Evolutionary conservation across 1,140 invertebrate species (phyloP).

Genomic region (Carcinoscorpius rotundicauda): DNA sequence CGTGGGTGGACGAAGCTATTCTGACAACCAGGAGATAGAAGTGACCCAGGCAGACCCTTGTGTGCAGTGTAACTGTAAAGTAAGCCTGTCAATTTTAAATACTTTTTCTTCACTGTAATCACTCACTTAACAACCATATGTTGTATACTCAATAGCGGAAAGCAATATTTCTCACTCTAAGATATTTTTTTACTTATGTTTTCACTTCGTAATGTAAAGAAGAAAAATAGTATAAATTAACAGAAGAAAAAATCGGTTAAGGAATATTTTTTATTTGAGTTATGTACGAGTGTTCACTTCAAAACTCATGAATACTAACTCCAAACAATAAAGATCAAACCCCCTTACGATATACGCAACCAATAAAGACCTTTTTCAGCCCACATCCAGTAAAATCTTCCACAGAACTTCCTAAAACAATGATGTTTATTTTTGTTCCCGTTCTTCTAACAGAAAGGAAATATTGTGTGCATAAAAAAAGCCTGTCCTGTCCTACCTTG

Average conservation of each 20-base stretch:
- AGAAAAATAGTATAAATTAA: too few relatives aligned
- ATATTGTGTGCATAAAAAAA: constrained; percentile 63
- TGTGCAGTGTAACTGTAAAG: constrained; percentile 64
- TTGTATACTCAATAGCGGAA: not conserved
- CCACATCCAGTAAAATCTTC: not conserved
- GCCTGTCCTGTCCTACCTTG: constrained; percentile 75
- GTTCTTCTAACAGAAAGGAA: constrained; percentile 34
- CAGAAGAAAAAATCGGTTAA: too few relatives aligned
- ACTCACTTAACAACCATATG: not conserved
- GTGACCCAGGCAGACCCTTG: constrained; percentile 67
- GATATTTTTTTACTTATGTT: too few relatives aligned
- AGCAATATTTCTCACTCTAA: too few relatives aligned
- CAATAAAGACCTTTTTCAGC: not conserved
- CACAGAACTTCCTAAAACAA: not conserved
- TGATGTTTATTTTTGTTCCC: constrained; percentile 5
- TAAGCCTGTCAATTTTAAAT: constrained; percentile 19
- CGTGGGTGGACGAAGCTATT: constrained; percentile 25
- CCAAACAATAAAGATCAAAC: too few relatives aligned
- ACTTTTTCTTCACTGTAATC: not conserved
- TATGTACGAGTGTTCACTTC: too few relatives aligned
- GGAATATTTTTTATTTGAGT: too few relatives aligned
- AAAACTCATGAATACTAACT: too few relatives aligned
- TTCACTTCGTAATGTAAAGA: too few relatives aligned
- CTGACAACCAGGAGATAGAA: constrained; percentile 8
- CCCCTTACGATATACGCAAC: too few relatives aligned